Base-by-base conservation (phyloP, 2,888 invertebrate genomes). In the Hoplodrina blanda region DNA sequence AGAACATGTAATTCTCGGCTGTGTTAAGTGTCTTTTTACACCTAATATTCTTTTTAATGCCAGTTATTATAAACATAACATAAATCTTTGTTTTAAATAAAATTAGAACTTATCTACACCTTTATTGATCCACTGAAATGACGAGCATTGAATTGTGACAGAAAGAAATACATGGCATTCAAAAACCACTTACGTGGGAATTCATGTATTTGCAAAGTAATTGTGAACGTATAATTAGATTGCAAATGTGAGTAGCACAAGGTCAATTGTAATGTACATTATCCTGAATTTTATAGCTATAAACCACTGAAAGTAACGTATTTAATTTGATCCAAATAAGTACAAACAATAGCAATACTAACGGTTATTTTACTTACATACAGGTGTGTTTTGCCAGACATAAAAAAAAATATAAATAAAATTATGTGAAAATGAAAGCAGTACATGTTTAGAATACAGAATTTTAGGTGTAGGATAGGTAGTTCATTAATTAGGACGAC, bases 371-470 rank as follows among this genome's bases (percentile, higher is more conserved):
- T 80, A 76, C 76, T 80, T 80, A 76, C 76, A 80, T 80, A 90
- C 55, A 65, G 3, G 44, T 76, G 55, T 0, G 92, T 91, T 25
- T 25, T 15, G 89, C 84, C 15, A 96, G 82, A 81, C 78, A 78
- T 78, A 78, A 68, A 71, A 68, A 66, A 64, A 73, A 59, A 60
- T 50, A 55, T 62, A 49, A 62, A 60, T 56, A 56, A 68, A 63
- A 62, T 44, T 25, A 62, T 17, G 57, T 74, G 62, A 66, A 76
- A 76, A 79, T 54, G 10, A 62, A 73, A 76, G 76, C 61, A 50
- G 7, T 53, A 54, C 19, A 73, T 30, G 25, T 46, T 54, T 54
- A 15, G 3, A 52, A 13, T 19, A 79, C 8, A 65, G 11, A 54
- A 49, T 56, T 33, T 46, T 33, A 37, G 1, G 30, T 49, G 49